phyloP scores from a whole-genome alignment of 2,113 vertebrate species.

The Alces alces region DNA sequence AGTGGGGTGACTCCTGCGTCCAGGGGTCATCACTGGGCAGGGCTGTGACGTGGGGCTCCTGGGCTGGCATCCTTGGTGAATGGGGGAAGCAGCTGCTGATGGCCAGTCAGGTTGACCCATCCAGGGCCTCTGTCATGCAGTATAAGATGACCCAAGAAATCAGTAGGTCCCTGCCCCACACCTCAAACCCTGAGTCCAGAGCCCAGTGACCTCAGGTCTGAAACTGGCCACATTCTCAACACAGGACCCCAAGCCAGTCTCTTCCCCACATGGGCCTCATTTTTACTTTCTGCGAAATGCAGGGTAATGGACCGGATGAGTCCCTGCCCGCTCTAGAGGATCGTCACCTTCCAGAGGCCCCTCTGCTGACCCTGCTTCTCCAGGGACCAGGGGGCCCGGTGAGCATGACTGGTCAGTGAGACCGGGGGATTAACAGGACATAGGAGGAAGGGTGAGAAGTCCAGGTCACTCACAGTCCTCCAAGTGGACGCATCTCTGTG shows the following conservation, averaged over 20 bases:
- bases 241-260: background rate
- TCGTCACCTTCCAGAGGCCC: background rate
- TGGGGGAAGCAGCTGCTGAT: background rate
- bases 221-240: background rate
- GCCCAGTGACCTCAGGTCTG: background rate
- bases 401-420: background rate
- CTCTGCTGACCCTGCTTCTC: background rate
- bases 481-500: slow-evolving; percentile 90
- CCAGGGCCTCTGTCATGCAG: background rate
- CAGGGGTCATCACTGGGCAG: background rate
- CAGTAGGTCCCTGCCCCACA: background rate
- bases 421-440: background rate
- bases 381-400: background rate
- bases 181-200: background rate
- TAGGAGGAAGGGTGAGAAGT: background rate
- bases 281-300: background rate
- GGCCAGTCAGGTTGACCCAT: background rate
- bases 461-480: slow-evolving; percentile 91
- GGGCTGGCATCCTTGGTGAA: background rate
- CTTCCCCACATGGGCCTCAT: background rate
- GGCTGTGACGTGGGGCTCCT: background rate
- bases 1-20: accelerated
- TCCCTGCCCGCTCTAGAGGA: too few species aligned
- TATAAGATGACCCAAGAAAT: background rate
- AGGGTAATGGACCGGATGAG: too few species aligned